phyloP scores from a whole-genome alignment of 92 coral and sea anemone species.

The Phymanthus crucifer region DNA sequence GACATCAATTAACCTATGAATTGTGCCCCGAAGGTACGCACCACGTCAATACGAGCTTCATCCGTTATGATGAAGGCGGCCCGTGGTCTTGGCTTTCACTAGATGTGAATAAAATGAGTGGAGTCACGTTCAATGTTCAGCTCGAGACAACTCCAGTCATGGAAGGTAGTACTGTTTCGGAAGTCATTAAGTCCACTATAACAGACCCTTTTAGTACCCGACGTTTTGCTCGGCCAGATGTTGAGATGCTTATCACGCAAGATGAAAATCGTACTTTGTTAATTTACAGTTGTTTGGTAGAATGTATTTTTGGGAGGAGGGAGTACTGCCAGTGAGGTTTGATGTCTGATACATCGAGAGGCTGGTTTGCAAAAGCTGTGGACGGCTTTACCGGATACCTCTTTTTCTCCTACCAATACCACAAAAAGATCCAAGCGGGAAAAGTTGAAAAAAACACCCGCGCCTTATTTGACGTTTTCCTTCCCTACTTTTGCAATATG shows the following conservation, averaged over 20 bases:
- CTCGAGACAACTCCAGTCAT: neutral
- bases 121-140: neutral
- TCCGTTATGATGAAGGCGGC: slow-evolving; percentile 1
- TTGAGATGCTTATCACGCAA: slow-evolving; percentile 17
- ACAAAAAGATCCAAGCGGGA: neutral
- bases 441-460: neutral
- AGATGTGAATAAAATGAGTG: slow-evolving; percentile 6
- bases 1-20: neutral
- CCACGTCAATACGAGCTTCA: neutral
- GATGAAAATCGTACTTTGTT: neutral
- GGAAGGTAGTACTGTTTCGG: neutral
- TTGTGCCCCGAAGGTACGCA: neutral
- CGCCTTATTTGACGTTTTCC: neutral
- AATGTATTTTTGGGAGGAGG: slow-evolving; percentile 8
- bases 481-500: neutral
- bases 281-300: slow-evolving; percentile 12
- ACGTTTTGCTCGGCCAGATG: slow-evolving; percentile 3
- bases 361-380: slow-evolving; percentile 1
- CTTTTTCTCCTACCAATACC: neutral
- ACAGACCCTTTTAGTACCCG: slow-evolving; percentile 7
- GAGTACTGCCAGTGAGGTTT: slow-evolving; percentile 9
- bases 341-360: slow-evolving; percentile 17
- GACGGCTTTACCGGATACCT: neutral
- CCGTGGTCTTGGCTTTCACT: neutral
- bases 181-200: slow-evolving; percentile 15